Conservation (phyloP, 1,140 invertebrate genomes). For the Argopecten irradians region DNA sequence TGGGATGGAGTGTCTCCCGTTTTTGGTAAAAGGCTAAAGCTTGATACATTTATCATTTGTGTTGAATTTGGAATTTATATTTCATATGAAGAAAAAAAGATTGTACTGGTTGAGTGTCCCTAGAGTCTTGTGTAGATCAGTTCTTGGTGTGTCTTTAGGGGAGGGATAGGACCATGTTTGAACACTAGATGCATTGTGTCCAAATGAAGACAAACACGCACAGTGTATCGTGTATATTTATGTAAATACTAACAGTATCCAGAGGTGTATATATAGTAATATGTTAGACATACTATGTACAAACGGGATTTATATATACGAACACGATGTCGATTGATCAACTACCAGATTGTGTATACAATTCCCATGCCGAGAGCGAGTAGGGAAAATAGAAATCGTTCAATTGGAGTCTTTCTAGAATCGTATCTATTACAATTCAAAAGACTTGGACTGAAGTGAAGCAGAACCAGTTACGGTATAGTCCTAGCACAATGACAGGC, state of each 20-base stretch:
- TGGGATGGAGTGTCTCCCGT: too few relatives aligned
- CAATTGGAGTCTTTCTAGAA: not conserved
- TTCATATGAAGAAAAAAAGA: too few relatives aligned
- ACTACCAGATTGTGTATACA: not conserved
- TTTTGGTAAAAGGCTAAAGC: too few relatives aligned
- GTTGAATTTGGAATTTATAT: too few relatives aligned
- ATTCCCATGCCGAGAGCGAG: slow-evolving; percentile 19
- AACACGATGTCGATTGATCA: not conserved
- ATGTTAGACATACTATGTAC: not conserved
- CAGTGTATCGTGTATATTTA: not conserved
- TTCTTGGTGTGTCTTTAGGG: not conserved
- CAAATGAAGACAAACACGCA: slow-evolving; percentile 11
- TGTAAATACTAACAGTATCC: not conserved
- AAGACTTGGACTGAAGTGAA: not conserved
- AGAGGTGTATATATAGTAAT: not conserved
- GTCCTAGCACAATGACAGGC: not conserved
- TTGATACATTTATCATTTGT: too few relatives aligned
- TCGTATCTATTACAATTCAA: slow-evolving; percentile 23
- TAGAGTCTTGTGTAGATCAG: too few relatives aligned
- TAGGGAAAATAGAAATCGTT: not conserved
- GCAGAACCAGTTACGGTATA: not conserved
- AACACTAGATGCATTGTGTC: not conserved
- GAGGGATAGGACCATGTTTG: not conserved
- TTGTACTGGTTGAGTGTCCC: too few relatives aligned
- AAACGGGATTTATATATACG: not conserved